These are phyloP conservation scores for Nezara viridula DNA, from an alignment of 2,888 invertebrate genomes.

Conservation along the genomic window DNA sequence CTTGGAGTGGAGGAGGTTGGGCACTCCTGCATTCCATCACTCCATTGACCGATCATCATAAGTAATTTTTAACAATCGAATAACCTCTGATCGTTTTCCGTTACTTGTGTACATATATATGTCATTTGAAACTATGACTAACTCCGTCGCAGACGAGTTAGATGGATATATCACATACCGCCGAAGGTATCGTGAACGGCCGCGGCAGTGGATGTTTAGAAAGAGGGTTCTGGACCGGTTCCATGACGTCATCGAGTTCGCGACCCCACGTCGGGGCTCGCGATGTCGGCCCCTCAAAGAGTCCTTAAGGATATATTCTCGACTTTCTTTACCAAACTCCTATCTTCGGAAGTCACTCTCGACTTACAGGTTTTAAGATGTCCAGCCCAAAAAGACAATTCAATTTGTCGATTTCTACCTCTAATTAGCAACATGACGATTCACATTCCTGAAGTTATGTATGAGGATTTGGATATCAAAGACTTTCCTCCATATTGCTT, in stretches of 20 bases:
- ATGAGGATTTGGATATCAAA: background rate
- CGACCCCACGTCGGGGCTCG: background rate
- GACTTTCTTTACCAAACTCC: background rate
- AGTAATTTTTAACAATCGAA: too few relatives aligned
- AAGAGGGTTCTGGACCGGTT: constrained; percentile 39
- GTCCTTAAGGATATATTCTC: constrained; percentile 5
- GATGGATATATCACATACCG: background rate
- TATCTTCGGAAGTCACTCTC: background rate
- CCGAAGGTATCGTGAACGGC: background rate
- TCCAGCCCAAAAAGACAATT: background rate
- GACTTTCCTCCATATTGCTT: too few relatives aligned
- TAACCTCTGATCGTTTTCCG: too few relatives aligned
- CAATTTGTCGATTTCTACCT: too few relatives aligned
- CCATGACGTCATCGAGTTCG: constrained; percentile 27
- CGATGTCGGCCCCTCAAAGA: constrained; percentile 28
- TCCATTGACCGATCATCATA: background rate
- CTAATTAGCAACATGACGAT: too few relatives aligned
- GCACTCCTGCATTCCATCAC: too few relatives aligned
- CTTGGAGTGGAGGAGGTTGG: too few relatives aligned
- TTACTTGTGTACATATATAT: background rate
- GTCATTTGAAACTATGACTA: background rate
- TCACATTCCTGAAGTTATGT: background rate
- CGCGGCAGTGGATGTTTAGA: background rate
- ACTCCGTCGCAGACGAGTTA: background rate
- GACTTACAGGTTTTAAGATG: background rate